phyloP scores from a whole-genome alignment of 2,797 vertebrate species.

The Serranus cabrilla region DNA sequence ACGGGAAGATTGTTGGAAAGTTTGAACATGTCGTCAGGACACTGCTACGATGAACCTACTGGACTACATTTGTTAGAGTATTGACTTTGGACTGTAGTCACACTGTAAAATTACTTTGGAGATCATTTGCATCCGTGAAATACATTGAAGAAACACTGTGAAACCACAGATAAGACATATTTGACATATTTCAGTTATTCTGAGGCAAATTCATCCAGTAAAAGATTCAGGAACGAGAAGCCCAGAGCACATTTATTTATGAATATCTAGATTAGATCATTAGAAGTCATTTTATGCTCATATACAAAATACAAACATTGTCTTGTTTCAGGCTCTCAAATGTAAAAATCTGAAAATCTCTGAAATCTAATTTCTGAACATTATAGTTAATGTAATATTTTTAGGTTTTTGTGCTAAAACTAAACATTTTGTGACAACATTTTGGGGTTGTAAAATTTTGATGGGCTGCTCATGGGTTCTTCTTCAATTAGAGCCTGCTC shows the following conservation, averaged over 20 bases:
- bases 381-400: not conserved
- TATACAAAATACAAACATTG: not conserved
- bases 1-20: constrained; percentile 4
- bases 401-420: not conserved
- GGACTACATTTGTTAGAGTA: not conserved
- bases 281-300: not conserved
- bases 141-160: not conserved
- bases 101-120: not conserved
- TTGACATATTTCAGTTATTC: not conserved
- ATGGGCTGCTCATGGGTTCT: too few relatives aligned
- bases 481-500: too few relatives aligned
- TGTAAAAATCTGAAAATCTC: not conserved
- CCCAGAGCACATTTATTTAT: not conserved
- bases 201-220: not conserved
- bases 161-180: not conserved
- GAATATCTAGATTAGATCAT: too few relatives aligned
- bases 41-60: not conserved
- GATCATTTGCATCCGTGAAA: not conserved
- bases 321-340: constrained; percentile 1
- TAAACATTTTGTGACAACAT: not conserved
- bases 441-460: not conserved
- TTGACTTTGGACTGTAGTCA: not conserved
- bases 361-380: not conserved
- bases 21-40: not conserved
- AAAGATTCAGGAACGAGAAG: not conserved